phyloP scores from a whole-genome alignment of 2,888 invertebrate species.

The Aphidoletes aphidimyza region DNA sequence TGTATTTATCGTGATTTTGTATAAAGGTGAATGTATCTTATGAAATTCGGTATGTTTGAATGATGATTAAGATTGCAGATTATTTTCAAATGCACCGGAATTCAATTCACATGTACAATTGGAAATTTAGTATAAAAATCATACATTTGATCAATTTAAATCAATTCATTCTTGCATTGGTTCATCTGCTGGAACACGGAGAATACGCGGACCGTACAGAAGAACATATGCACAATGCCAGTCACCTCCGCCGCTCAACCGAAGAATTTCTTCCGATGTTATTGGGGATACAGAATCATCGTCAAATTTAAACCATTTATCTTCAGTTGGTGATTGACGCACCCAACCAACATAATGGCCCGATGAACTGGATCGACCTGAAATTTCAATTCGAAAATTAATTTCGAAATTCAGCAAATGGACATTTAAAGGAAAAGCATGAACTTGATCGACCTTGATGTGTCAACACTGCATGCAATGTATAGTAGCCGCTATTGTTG shows the following conservation, averaged over 20 bases:
- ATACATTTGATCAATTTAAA: too few relatives aligned
- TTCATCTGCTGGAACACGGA: slow-evolving; percentile 70
- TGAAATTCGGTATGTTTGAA: too few relatives aligned
- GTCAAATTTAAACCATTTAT: slow-evolving; percentile 96
- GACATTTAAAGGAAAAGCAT: too few relatives aligned
- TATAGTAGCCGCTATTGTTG: slow-evolving; percentile 98
- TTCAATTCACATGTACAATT: too few relatives aligned
- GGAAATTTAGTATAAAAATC: too few relatives aligned
- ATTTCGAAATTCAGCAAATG: too few relatives aligned
- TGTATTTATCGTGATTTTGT: too few relatives aligned
- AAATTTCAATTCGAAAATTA: too few relatives aligned
- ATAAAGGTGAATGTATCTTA: too few relatives aligned
- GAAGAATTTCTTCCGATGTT: slow-evolving; percentile 91
- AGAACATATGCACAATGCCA: slow-evolving; percentile 99
- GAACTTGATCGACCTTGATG: slow-evolving; percentile 96
- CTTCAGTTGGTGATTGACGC: slow-evolving; percentile 70
- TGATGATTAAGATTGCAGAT: too few relatives aligned
- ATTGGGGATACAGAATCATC: slow-evolving; percentile 93
- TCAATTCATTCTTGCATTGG: slow-evolving; percentile 34
- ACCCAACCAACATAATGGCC: slow-evolving; percentile 99
- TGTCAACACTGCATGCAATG: slow-evolving; percentile 91
- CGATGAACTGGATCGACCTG: too few relatives aligned
- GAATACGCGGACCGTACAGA: slow-evolving; percentile 88
- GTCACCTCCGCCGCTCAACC: slow-evolving; percentile 97
- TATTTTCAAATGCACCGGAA: too few relatives aligned